These are phyloP conservation scores for Epinotia demarniana DNA, from an alignment of 2,888 invertebrate species.

Conservation along the genomic window DNA sequence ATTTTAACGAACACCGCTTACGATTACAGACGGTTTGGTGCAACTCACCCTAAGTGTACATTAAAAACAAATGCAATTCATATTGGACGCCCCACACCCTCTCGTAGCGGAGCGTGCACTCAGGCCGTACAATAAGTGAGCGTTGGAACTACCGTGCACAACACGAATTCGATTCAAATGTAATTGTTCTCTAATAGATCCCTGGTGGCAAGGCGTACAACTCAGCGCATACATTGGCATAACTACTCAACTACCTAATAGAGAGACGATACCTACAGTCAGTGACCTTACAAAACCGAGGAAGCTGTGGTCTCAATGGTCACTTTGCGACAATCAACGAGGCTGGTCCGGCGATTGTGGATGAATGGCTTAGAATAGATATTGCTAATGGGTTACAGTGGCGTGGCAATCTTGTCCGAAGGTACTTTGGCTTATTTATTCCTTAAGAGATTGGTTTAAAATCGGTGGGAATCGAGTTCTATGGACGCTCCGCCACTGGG, in stretches of 20 bases:
- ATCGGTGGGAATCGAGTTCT: neutral
- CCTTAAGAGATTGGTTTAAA: neutral
- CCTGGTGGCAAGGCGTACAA: slow-evolving; percentile 35
- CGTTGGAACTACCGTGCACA: neutral
- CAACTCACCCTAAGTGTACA: too few relatives aligned
- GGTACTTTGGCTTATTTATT: neutral
- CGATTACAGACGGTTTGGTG: too few relatives aligned
- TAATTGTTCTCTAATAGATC: too few relatives aligned
- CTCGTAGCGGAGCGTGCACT: too few relatives aligned
- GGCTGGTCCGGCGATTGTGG: slow-evolving; percentile 4
- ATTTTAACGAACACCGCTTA: too few relatives aligned
- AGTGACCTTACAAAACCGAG: slow-evolving; percentile 26
- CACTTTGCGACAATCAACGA: slow-evolving; percentile 30
- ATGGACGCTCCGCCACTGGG: neutral
- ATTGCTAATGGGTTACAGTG: neutral
- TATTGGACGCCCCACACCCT: too few relatives aligned
- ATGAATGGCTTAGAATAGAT: neutral
- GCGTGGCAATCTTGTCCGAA: slow-evolving; percentile 1
- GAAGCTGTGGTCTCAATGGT: slow-evolving; percentile 26
- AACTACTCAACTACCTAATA: slow-evolving; percentile 38
- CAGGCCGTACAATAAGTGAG: neutral
- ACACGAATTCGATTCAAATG: neutral
- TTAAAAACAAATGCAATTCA: too few relatives aligned
- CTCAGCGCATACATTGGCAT: slow-evolving; percentile 39
- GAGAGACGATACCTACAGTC: slow-evolving; percentile 34